Conservation (phyloP, 2,888 invertebrate genomes). For the Leucophenga montana region DNA sequence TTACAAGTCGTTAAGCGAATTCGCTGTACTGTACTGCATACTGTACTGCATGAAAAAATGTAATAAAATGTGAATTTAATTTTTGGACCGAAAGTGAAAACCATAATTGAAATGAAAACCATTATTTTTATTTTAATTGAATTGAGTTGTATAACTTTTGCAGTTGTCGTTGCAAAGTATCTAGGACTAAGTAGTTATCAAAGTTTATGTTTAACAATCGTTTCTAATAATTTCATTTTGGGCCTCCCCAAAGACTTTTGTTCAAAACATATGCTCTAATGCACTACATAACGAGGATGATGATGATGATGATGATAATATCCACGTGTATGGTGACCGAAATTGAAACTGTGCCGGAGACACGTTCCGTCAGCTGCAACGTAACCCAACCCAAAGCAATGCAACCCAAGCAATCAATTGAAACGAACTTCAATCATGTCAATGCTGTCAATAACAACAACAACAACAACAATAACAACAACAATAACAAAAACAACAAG, state of each 20-base stretch:
- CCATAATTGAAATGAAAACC: constrained; percentile 16
- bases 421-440: background rate
- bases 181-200: no score
- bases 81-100: constrained; percentile 29
- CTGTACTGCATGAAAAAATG: no score
- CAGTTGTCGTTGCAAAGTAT: background rate
- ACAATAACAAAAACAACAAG: no score
- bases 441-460: background rate
- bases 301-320: background rate
- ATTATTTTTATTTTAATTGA: constrained; percentile 44
- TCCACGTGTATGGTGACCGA: background rate
- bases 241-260: background rate
- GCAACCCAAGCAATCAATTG: background rate
- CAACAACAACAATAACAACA: background rate
- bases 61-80: no score
- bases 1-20: no score
- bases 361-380: constrained; percentile 1
- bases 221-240: background rate
- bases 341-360: background rate
- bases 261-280: background rate
- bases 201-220: background rate
- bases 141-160: constrained; percentile 30
- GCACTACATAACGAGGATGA: background rate
- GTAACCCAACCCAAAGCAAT: background rate
- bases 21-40: no score